Base-by-base conservation (phyloP, 2,113 vertebrate species). In the Chrysochloris asiatica region DNA sequence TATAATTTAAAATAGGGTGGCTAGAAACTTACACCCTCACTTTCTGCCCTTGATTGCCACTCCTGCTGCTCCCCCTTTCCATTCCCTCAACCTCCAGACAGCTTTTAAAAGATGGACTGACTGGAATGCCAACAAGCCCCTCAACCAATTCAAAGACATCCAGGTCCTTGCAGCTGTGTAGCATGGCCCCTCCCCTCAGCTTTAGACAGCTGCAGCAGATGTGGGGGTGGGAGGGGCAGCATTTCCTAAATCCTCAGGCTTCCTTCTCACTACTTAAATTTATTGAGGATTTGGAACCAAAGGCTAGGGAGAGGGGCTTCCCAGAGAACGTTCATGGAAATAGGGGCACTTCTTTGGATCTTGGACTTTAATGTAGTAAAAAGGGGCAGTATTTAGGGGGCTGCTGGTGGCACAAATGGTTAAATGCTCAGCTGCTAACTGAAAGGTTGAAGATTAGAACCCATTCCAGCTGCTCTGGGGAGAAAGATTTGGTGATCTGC, bases 201-300 rank as follows among this genome's bases (percentile, higher is more conserved):
- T 3, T 36, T 24, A 56, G 47, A 86, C 75, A 93, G 90, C 89
- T 85, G 81, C 56, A 14, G 24, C 94, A 94, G 88, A 88, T 94
- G 94, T 87, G 65, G 26, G 48, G 41, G 85, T 79, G 63, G 86
- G 50, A 82, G 76, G 61, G 80, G 59, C n/a, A 45, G 81, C 59
- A 30, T 47, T 88, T 50, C 50, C 82, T 83, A 79, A n/a, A 78
- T 77, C 77, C 77, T 38, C 21, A 21, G 69, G 28, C 78, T 73
- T 92, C 47, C 80, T 71, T 83, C 33, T 33, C 28, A 56, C 63
- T 79, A 69, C 72, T 45, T 19, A 83, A 52, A 38, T 78, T 75
- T 38, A 75, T 63, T 43, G 72, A 65, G 82, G 63, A 67, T 86
- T 84, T 93, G 84, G 86, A 93, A 86, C 13, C 71, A 17, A 76